Percentiles rank a stretch among this genome's conserved stretches.
phyloP scores from a whole-genome alignment of 1,140 invertebrate species.

The Heliconius hewitsoni region DNA sequence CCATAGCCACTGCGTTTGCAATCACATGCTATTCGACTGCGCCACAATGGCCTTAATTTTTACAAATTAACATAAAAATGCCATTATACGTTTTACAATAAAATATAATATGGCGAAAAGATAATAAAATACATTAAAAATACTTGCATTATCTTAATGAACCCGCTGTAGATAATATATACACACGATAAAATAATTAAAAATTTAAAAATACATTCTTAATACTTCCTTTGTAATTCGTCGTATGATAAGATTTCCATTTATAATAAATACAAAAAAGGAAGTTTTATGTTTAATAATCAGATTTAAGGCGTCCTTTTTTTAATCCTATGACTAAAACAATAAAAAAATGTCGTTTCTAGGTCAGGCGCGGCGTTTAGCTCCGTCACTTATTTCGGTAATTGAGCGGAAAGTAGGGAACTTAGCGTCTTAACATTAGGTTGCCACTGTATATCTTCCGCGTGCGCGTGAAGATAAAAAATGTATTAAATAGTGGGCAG shows the following conservation, averaged over 20 bases:
- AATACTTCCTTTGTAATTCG: constrained; percentile 14
- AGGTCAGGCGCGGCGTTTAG: too few relatives aligned
- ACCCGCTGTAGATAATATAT: not conserved
- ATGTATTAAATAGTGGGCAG: too few relatives aligned
- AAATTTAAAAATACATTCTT: constrained; percentile 3
- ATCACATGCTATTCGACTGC: not conserved
- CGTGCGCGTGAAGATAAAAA: too few relatives aligned
- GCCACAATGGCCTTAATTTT: not conserved
- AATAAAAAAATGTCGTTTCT: too few relatives aligned
- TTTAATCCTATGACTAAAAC: not conserved
- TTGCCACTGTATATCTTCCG: too few relatives aligned
- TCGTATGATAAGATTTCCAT: not conserved
- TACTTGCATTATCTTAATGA: constrained; percentile 4
- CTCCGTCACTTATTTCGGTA: too few relatives aligned
- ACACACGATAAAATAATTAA: constrained; percentile 6
- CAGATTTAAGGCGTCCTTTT: not conserved
- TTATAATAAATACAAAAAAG: not conserved
- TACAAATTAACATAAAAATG: constrained; percentile 6
- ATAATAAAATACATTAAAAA: constrained; percentile 4
- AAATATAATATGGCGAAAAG: constrained; percentile 9
- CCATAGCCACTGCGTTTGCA: too few relatives aligned
- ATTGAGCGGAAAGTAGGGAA: too few relatives aligned
- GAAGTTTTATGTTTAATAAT: not conserved
- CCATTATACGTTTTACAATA: not conserved
- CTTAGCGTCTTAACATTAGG: too few relatives aligned